Evolutionary conservation across 1,140 invertebrate genomes (phyloP).

Genomic region (Catajapyx aquilonaris): DNA sequence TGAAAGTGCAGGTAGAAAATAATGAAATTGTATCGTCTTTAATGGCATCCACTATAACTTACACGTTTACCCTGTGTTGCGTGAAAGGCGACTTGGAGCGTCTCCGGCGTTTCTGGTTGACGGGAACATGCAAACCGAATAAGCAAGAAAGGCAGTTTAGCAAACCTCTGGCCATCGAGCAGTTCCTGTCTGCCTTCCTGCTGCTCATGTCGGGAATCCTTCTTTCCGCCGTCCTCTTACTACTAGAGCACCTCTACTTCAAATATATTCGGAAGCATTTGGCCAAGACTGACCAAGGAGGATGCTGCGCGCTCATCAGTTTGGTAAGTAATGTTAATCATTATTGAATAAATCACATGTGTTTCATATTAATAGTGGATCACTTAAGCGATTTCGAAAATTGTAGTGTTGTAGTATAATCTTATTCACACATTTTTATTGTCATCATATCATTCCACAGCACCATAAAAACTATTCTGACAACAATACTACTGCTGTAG

Average conservation of each 20-base stretch:
- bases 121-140: constrained; percentile 82
- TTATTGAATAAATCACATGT: no score
- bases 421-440: no score
- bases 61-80: no score
- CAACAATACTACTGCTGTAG: no score
- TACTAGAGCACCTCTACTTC: constrained; percentile 86
- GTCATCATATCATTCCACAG: no score
- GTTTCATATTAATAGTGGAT: no score
- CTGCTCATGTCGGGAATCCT: constrained; percentile 83
- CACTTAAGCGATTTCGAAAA: no score
- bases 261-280: constrained; percentile 71
- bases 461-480: no score
- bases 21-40: no score
- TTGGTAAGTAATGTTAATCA: constrained; percentile 35
- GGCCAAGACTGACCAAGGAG: constrained; percentile 65
- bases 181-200: constrained; percentile 92
- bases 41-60: no score
- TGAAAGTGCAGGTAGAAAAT: no score
- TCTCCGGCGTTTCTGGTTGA: constrained; percentile 89
- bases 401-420: no score
- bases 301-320: constrained; percentile 77
- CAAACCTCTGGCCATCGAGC: constrained; percentile 82
- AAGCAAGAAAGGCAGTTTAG: constrained; percentile 75
- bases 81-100: constrained; percentile 68
- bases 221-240: constrained; percentile 57